Evolutionary conservation across 1,140 invertebrate species (phyloP), one percentile per base, ranked within the genome.

Genomic region (Sarcophaga bullata): DNA sequence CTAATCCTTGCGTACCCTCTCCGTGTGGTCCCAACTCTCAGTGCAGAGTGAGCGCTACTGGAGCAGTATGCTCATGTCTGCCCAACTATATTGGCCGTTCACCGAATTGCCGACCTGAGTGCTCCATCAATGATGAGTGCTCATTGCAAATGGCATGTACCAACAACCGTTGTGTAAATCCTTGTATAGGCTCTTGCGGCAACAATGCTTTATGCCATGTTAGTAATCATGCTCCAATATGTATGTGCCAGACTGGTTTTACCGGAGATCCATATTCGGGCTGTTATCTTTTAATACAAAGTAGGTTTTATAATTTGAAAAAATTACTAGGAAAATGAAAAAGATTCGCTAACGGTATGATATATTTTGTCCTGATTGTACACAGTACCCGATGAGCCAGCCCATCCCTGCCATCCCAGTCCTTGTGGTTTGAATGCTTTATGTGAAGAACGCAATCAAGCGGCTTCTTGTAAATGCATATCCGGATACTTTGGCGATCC

Each of bases 391-490:
- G 84, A 91, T 78, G 91, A 90, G 84, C 90, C 90, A 17, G 85
- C 86, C 82, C 92, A 92, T 86, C 93, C 93, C 10, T 95, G 94
- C 86, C 86, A 90, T 73, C 92, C 92, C 19, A 93, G 92, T 73
- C 96, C 95, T 13, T 97, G 95, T 90, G 95, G 95, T n/a, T 91
- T 93, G 6, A 97, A 96, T 90, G 95, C 95, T 25, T 85, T 94
- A 76, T 97, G 96, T 90, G 94, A 94, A 90, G 95, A 96, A 91
- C 91, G 93, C 80, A 92, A 94, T 86, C 93, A 92, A 82, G 92
- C 93, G 83, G 94, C 94, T 49, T 94, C 94, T 73, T 95, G 95
- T 89, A 92, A 93, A 75, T 95, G 95, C 90, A 87, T 94, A 81
- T 91, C 92, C 83, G 93, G 94, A 84, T 95, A 93, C 90, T 93